Evolutionary conservation across 2,888 invertebrate genomes (phyloP).

Genomic region (Baronia brevicornis): DNA sequence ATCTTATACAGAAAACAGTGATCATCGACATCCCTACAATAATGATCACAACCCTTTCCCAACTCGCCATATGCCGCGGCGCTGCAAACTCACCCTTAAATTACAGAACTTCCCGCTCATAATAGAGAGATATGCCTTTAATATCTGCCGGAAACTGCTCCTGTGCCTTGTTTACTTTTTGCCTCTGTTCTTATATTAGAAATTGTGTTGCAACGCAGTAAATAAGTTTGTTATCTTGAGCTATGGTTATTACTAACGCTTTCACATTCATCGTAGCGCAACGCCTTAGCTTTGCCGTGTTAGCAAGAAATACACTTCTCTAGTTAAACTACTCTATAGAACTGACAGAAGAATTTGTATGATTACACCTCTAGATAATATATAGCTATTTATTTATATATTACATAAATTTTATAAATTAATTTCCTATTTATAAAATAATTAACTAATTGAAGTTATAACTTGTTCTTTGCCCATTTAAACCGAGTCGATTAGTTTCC

Average conservation of each 20-base stretch:
- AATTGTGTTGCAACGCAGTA: conserved; percentile 32
- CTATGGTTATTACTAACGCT: conserved; percentile 12
- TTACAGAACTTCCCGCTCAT: conserved; percentile 74
- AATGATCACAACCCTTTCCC: conserved; percentile 43
- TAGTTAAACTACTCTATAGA: no score
- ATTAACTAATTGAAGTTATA: no score
- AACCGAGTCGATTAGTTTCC: no score
- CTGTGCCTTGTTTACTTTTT: conserved; percentile 68
- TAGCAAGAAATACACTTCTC: no score
- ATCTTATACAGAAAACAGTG: no score
- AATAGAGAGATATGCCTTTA: conserved; percentile 76
- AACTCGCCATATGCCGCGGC: conserved; percentile 63
- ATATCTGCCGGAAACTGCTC: conserved; percentile 69
- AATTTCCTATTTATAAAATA: no score
- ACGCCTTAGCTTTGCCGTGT: no score
- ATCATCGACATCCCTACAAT: conserved; percentile 8
- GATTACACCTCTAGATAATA: no score
- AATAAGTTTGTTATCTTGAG: conserved; percentile 15
- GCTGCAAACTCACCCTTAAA: conserved; percentile 63
- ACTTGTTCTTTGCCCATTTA: no score
- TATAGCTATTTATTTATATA: no score
- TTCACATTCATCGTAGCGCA: conserved; percentile 2
- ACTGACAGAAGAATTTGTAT: no score
- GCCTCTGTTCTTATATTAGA: conserved; percentile 65
- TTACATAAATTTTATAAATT: no score